Conservation (phyloP, 2,797 vertebrate genomes). For the Epinephelus coioides region DNA sequence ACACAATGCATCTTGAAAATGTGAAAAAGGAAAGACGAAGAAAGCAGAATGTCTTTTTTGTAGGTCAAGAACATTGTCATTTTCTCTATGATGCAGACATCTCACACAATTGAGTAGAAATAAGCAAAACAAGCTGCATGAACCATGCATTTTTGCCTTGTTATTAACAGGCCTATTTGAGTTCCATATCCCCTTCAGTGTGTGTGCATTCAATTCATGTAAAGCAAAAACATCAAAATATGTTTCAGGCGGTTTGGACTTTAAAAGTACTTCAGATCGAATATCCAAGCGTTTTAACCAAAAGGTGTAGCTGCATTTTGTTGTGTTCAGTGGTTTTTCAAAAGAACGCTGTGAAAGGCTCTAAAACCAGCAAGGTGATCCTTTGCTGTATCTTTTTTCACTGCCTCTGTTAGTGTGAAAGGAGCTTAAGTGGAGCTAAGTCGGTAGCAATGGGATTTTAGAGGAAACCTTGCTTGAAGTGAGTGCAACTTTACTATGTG, state of each 20-base stretch:
- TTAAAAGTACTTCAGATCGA: constrained; percentile 20
- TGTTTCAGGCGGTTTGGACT: neutral
- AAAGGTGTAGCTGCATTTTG: constrained; percentile 10
- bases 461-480: constrained; percentile 32
- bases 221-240: constrained; percentile 10
- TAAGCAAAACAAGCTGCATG: neutral
- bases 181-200: constrained; percentile 11
- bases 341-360: constrained; percentile 3
- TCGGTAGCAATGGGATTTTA: constrained; percentile 52
- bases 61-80: neutral
- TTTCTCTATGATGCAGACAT: neutral
- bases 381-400: constrained; percentile 28
- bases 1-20: neutral
- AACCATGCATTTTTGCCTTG: neutral
- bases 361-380: constrained; percentile 31
- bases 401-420: constrained; percentile 52
- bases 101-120: neutral
- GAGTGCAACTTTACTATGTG: constrained; percentile 19
- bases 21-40: neutral
- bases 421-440: constrained; percentile 60
- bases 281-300: neutral
- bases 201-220: neutral
- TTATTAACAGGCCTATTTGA: constrained; percentile 18
- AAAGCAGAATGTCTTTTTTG: neutral
- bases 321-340: constrained; percentile 15